A percentile compares a stretch with the other conserved stretches of the same genome.
Conservation (phyloP, 2,888 invertebrate genomes). For the Eurois occulta region DNA sequence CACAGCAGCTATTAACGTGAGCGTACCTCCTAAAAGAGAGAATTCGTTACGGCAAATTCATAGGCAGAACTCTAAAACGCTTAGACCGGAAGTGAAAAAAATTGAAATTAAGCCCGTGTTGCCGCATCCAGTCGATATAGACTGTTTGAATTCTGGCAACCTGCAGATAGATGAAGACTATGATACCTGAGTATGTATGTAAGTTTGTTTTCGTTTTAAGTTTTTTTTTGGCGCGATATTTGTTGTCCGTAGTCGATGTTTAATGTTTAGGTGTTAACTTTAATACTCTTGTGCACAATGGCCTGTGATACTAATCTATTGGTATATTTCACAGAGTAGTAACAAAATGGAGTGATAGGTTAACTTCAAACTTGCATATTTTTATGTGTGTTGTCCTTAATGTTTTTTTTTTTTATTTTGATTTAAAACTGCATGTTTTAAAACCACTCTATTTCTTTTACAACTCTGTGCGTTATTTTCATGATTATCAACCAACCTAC, state of each 20-base stretch:
- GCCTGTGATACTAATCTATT: constrained; percentile 2
- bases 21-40: constrained; percentile 73
- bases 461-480: not conserved
- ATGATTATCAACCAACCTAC: not conserved
- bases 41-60: constrained; percentile 70
- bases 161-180: constrained; percentile 89
- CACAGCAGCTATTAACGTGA: constrained; percentile 71
- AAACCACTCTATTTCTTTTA: not conserved
- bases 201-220: constrained; percentile 75
- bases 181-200: constrained; percentile 86
- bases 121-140: constrained; percentile 78
- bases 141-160: constrained; percentile 84
- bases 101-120: constrained; percentile 73
- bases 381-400: constrained; percentile 3
- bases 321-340: constrained; percentile 23
- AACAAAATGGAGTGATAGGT: constrained; percentile 42
- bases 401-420: constrained; percentile 12
- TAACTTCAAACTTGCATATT: constrained; percentile 20
- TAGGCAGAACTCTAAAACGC: constrained; percentile 80
- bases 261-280: constrained; percentile 57
- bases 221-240: constrained; percentile 69
- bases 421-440: constrained; percentile 10
- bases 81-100: constrained; percentile 78
- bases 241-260: constrained; percentile 69
- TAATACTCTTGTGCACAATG: constrained; percentile 33